Conservation (phyloP, 2,888 invertebrate species). For the Thecophora atra region DNA sequence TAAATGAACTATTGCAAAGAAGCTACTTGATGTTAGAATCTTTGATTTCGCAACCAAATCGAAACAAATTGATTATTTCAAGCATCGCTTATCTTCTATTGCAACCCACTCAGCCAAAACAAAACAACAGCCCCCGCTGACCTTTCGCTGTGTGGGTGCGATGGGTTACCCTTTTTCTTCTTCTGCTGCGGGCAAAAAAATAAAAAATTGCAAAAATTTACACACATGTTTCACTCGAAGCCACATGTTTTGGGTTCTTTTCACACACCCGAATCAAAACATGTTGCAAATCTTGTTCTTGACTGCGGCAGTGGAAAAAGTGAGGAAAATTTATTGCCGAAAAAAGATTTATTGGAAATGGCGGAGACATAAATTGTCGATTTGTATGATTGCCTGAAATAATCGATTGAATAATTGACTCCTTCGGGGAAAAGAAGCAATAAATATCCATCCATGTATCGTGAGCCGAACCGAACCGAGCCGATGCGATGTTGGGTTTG, state of each 20-base stretch:
- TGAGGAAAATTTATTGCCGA: conserved; percentile 33
- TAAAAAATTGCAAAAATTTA: conserved; percentile 3
- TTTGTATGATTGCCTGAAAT: conserved; percentile 64
- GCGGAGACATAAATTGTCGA: conserved; percentile 60
- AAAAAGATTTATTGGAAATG: conserved; percentile 61
- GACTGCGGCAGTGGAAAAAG: neutral
- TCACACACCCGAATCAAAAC: conserved; percentile 43
- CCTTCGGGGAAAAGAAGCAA: conserved; percentile 33
- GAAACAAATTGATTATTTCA: neutral
- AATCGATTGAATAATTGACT: conserved; percentile 59
- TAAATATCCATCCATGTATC: conserved; percentile 31
- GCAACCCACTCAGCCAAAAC: neutral
- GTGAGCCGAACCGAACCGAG: neutral
- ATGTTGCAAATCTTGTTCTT: conserved; percentile 14
- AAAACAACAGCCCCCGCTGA: neutral
- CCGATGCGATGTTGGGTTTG: neutral
- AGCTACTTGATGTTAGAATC: neutral
- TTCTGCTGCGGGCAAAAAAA: neutral
- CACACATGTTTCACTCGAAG: conserved; percentile 43
- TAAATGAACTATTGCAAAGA: neutral
- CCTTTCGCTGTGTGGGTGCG: neutral
- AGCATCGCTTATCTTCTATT: neutral
- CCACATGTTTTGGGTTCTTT: conserved; percentile 49
- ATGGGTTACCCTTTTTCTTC: conserved; percentile 26
- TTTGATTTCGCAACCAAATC: neutral